These are phyloP conservation scores for Hydrocynus forskahlii DNA, from an alignment of 2,797 vertebrate species.

Conservation along the genomic window DNA sequence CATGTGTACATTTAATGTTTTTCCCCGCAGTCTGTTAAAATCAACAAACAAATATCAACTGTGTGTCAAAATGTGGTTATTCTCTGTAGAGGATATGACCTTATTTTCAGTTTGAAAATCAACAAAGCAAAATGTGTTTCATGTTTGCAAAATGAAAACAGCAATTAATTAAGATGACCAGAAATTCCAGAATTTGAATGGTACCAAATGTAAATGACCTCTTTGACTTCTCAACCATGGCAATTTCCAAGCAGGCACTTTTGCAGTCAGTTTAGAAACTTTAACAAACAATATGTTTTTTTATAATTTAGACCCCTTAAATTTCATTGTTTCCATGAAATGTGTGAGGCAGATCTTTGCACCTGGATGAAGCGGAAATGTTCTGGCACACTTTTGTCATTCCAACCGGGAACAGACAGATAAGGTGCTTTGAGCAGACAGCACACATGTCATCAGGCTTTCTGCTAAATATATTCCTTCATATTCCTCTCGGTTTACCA, in stretches of 20 bases:
- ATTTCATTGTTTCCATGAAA: neutral
- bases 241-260: neutral
- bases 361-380: neutral
- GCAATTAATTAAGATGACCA: too few relatives aligned
- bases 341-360: neutral
- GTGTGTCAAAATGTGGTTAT: too few relatives aligned
- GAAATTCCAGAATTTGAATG: neutral
- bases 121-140: too few relatives aligned
- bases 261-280: too few relatives aligned
- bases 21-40: too few relatives aligned
- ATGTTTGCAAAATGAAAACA: too few relatives aligned
- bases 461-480: conserved; percentile 18
- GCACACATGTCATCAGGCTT: conserved; percentile 19
- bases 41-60: too few relatives aligned
- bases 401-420: neutral
- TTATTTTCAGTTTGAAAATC: too few relatives aligned
- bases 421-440: conserved; percentile 29
- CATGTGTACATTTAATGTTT: too few relatives aligned
- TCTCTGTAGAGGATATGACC: too few relatives aligned
- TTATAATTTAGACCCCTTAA: neutral
- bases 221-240: neutral
- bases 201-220: neutral
- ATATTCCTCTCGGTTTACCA: conserved; percentile 21
- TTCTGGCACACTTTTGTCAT: conserved; percentile 28
- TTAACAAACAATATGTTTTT: neutral